phyloP scores from a whole-genome alignment of 1,140 invertebrate genomes.

The Manduca sexta region DNA sequence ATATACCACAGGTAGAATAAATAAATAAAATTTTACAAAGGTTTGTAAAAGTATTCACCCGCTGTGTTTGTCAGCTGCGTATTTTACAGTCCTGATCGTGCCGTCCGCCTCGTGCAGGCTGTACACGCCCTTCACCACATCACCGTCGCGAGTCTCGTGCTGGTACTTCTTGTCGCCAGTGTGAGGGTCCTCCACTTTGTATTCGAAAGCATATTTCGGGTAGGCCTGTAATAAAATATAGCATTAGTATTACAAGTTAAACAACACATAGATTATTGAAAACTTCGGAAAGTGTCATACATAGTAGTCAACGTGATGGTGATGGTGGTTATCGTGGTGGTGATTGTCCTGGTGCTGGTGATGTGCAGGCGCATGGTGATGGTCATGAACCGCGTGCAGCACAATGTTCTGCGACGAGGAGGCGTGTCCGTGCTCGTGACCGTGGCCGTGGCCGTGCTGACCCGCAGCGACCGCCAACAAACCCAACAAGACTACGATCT shows the following conservation, averaged over 20 bases:
- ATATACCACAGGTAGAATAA: too few species aligned
- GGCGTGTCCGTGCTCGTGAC: not conserved
- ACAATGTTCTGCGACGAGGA: slow-evolving; percentile 1
- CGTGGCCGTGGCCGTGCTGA: not conserved
- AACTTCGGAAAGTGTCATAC: too few species aligned
- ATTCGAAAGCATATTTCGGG: slow-evolving; percentile 76
- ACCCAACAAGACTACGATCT: not conserved
- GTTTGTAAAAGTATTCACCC: slow-evolving; percentile 33
- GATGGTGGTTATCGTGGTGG: slow-evolving; percentile 29
- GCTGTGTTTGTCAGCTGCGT: slow-evolving; percentile 67
- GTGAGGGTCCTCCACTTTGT: slow-evolving; percentile 75
- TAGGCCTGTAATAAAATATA: slow-evolving; percentile 46
- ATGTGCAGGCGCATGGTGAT: not conserved
- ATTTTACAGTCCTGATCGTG: slow-evolving; percentile 72
- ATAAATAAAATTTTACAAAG: too few species aligned
- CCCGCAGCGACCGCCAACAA: not conserved
- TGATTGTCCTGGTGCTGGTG: slow-evolving; percentile 22
- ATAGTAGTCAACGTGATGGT: slow-evolving; percentile 1
- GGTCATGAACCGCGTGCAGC: not conserved
- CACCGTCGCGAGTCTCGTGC: slow-evolving; percentile 74
- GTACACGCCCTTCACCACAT: slow-evolving; percentile 74
- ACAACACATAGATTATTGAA: too few species aligned
- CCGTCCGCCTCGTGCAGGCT: slow-evolving; percentile 74
- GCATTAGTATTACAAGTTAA: not conserved
- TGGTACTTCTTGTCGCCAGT: slow-evolving; percentile 77